These are phyloP conservation scores for Eristalis intricaria DNA, from an alignment of 2,888 invertebrate species.

Conservation along the genomic window DNA sequence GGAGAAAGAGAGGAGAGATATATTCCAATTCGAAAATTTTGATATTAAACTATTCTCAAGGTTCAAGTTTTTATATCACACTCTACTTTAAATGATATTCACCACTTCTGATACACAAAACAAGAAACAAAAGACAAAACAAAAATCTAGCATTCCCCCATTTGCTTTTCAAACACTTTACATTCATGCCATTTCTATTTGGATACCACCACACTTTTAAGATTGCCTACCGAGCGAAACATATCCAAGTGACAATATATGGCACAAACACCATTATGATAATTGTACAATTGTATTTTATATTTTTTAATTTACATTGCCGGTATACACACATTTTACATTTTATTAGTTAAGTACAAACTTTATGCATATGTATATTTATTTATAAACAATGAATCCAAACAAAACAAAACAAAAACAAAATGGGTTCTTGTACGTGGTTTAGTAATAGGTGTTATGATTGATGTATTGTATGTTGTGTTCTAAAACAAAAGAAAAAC, in stretches of 20 bases:
- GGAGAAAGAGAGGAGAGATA: not conserved
- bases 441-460: slow-evolving; percentile 40
- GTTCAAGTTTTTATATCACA: slow-evolving; percentile 39
- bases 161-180: slow-evolving; percentile 16
- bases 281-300: slow-evolving; percentile 64
- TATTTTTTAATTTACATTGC: slow-evolving; percentile 48
- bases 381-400: slow-evolving; percentile 16
- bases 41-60: slow-evolving; percentile 55
- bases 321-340: slow-evolving; percentile 48
- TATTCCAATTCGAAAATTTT: slow-evolving; percentile 37
- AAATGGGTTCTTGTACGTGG: not conserved
- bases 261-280: slow-evolving; percentile 54
- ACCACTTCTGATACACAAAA: slow-evolving; percentile 13
- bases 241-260: slow-evolving; percentile 71
- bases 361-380: slow-evolving; percentile 47
- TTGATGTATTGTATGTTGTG: slow-evolving; percentile 41
- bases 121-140: slow-evolving; percentile 2
- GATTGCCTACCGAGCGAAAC: slow-evolving; percentile 52
- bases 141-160: slow-evolving; percentile 55
- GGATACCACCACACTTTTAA: slow-evolving; percentile 58
- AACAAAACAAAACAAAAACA: too few relatives aligned
- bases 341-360: slow-evolving; percentile 60
- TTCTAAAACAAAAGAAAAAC: not conserved
- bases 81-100: slow-evolving; percentile 15
- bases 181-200: slow-evolving; percentile 53